These are phyloP conservation scores for Gandaritis pyraliata DNA, from an alignment of 2,888 invertebrate species.

Conservation along the genomic window DNA sequence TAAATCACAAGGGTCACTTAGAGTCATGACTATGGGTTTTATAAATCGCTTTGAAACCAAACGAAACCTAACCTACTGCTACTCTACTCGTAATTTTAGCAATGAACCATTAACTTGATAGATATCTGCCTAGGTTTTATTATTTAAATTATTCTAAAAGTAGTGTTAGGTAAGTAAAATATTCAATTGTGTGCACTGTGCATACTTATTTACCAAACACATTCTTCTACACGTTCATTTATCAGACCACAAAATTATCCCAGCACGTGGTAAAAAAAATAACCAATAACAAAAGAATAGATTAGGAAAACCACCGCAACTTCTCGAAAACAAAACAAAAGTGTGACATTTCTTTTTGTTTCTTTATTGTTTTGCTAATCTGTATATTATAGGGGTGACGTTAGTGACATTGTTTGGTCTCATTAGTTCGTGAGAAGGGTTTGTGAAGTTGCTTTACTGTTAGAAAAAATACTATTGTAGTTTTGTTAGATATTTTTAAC, in stretches of 20 bases:
- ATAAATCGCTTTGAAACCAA: no score
- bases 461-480: constrained; percentile 14
- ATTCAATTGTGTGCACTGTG: no score
- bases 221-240: not conserved
- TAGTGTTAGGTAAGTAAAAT: no score
- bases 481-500: not conserved
- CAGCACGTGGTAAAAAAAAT: constrained; percentile 35
- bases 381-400: constrained; percentile 32
- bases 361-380: constrained; percentile 34
- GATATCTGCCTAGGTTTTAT: no score
- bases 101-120: no score
- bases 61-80: no score
- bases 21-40: no score
- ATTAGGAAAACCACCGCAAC: constrained; percentile 35
- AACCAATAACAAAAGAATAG: constrained; percentile 39
- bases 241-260: not conserved
- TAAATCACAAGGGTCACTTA: no score
- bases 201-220: no score
- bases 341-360: constrained; percentile 24
- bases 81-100: no score
- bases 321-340: constrained; percentile 32
- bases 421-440: constrained; percentile 25
- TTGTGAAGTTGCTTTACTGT: constrained; percentile 17
- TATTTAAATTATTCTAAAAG: no score
- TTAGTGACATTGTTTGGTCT: constrained; percentile 34